These are phyloP conservation scores for Nephrotoma appendiculata DNA, from an alignment of 2,888 invertebrate genomes.

Conservation along the genomic window DNA sequence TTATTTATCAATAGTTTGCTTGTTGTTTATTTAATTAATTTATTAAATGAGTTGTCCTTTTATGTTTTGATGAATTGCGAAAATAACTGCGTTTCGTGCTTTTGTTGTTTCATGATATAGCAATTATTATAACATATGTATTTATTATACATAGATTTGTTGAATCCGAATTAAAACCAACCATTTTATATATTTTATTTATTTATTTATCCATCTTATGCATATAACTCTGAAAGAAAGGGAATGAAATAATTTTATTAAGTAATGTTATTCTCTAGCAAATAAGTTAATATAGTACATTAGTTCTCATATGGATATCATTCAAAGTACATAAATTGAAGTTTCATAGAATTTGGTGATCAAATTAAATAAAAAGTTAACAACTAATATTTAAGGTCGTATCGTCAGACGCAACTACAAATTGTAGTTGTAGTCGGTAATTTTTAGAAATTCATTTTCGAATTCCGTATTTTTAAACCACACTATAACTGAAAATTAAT, in stretches of 20 bases:
- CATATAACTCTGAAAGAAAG: constrained; percentile 4
- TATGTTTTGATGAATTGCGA: neutral
- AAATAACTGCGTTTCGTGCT: neutral
- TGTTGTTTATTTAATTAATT: neutral
- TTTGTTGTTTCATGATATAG: neutral
- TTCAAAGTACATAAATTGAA: no score
- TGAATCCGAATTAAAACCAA: neutral
- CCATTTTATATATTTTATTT: neutral
- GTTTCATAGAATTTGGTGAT: no score
- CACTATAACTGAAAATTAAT: no score
- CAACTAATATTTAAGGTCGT: no score
- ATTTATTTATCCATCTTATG: constrained; percentile 3
- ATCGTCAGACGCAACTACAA: no score
- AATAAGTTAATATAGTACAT: no score
- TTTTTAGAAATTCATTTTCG: no score
- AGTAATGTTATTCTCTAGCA: neutral
- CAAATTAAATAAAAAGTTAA: no score
- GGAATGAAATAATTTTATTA: neutral
- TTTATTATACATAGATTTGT: neutral
- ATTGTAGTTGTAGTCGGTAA: no score
- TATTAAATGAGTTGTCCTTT: neutral
- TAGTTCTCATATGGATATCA: no score
- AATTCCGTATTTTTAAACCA: no score
- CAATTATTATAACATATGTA: neutral
- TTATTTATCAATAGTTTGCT: neutral